phyloP scores from a whole-genome alignment of 2,888 invertebrate genomes.

The Tiphia femorata region DNA sequence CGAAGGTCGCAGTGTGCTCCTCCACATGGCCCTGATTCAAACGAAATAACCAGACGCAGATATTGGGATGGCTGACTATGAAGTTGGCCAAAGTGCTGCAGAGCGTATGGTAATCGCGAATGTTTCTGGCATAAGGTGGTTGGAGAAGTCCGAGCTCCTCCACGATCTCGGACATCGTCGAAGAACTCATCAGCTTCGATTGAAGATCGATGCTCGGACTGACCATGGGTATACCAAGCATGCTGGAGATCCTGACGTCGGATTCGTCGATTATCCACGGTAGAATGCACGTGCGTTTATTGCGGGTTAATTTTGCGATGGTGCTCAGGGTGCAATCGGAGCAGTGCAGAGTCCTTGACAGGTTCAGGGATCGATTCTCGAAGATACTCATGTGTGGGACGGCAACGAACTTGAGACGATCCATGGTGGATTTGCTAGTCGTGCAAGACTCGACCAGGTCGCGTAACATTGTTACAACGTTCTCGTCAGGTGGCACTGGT shows the following conservation, averaged over 20 bases:
- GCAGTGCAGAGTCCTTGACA: conserved; percentile 43
- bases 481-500: conserved; percentile 32
- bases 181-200: conserved; percentile 31
- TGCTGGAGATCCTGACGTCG: conserved; percentile 42
- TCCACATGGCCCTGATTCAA: conserved; percentile 32
- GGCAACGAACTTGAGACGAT: conserved; percentile 38
- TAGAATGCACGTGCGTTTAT: conserved; percentile 34
- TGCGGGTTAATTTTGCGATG: conserved; percentile 27
- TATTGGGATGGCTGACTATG: conserved; percentile 38
- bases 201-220: conserved; percentile 41
- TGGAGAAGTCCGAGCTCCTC: conserved; percentile 32
- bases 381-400: conserved; percentile 38
- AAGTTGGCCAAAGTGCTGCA: conserved; percentile 39
- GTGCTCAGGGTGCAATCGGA: conserved; percentile 38
- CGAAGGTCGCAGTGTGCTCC: conserved; percentile 35
- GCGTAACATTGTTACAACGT: conserved; percentile 42
- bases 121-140: conserved; percentile 19
- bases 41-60: conserved; percentile 43
- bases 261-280: conserved; percentile 50
- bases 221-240: conserved; percentile 34
- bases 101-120: conserved; percentile 37
- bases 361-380: conserved; percentile 31
- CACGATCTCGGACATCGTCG: conserved; percentile 29
- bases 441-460: conserved; percentile 40
- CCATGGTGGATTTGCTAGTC: conserved; percentile 17